These are phyloP conservation scores for Patagioenas fasciata DNA, from an alignment of 2,113 vertebrate species.

Conservation along the genomic window DNA sequence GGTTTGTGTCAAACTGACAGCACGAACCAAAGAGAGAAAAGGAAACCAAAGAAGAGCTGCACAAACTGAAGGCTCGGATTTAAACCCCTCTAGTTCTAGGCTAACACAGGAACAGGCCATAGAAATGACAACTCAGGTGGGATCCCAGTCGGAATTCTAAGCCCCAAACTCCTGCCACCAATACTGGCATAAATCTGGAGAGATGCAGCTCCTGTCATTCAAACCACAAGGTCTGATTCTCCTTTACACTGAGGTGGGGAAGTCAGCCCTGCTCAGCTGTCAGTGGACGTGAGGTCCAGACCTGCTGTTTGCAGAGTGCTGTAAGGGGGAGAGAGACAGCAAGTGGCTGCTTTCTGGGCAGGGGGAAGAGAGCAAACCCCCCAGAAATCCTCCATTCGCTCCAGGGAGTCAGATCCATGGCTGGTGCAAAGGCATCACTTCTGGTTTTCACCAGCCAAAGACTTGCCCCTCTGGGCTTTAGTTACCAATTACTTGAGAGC, in stretches of 20 bases:
- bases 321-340: not conserved
- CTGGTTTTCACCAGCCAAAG: not conserved
- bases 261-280: rapidly evolving
- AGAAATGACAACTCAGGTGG: not conserved
- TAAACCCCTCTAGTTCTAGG: not conserved
- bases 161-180: not conserved
- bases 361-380: not conserved
- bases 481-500: not conserved
- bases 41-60: not conserved
- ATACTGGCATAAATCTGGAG: not conserved
- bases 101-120: not conserved
- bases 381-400: not conserved
- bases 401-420: not conserved
- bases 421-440: not conserved
- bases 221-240: not conserved
- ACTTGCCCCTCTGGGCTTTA: not conserved
- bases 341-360: not conserved
- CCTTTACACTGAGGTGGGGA: not conserved
- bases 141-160: not conserved
- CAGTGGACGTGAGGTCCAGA: rapidly evolving
- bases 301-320: not conserved
- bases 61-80: not conserved
- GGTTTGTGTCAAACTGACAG: not conserved
- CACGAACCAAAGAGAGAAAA: not conserved
- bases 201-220: not conserved